Base-by-base conservation (phyloP, 1,140 invertebrate species). In the Magallana gigas region DNA sequence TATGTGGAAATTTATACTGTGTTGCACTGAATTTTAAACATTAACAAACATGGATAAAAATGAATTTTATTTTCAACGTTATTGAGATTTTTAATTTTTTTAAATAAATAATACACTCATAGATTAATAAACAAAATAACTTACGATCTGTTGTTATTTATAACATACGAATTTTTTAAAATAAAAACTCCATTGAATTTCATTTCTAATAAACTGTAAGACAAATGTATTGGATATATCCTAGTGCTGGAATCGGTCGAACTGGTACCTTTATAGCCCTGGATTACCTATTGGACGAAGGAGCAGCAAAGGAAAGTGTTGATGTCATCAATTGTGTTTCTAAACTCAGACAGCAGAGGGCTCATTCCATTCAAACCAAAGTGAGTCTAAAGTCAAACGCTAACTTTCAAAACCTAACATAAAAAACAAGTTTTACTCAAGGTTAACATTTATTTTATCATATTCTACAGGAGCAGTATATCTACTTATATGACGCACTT, bases 321-420 rank as follows among this genome's bases (percentile, higher is more conserved):
- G 83, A 84, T 36, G 18, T 84, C 29, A 84, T 84, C 7, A 84
- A 84, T 57, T 84, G 83, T 84, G 83, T 84, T 3, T 84, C 57
- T 14, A 84, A 84, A 84, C 56, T 84, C 16, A 84, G 83, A 36
- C 83, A 62, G 57, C 83, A 84, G 60, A 57, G 83, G 18, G 58
- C 59, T 12, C 29, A 59, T 62, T 57, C 57, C 29, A 84, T 84
- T 29, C 83, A 84, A 62, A 60, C 83, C 7, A 60, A 48, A 16
- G 83, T 84, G 36, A 29, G 83, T n/a, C 12, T 6, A 14, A 57
- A 12, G 12, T 48, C 36, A 48, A 48, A 48, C 2, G 0, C 1
- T 64, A 1, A 62, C 8, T 16, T 6, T 6, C 36, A 48, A 48
- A 48, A 5, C 36, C 2, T 48, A 48, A 62, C 0, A 16, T 16